Evolutionary conservation across 2,797 vertebrate species (phyloP).

Genomic region (Alectoris magna): DNA sequence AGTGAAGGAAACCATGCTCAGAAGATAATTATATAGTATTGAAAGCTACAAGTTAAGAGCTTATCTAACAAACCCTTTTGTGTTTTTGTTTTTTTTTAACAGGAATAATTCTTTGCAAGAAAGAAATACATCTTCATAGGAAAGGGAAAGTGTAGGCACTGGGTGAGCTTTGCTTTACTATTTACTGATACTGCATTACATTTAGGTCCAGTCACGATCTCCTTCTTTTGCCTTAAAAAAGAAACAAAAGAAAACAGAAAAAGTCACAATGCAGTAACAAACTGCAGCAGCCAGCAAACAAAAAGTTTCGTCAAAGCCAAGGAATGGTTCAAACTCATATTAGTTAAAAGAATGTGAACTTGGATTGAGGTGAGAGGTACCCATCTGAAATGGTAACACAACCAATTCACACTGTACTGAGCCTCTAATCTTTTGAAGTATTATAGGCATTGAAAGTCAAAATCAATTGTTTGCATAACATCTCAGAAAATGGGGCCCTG

Average conservation of each 20-base stretch:
- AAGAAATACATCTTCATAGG: not conserved
- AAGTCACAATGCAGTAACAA: not conserved
- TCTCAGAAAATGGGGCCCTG: not conserved
- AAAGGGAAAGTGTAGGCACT: not conserved
- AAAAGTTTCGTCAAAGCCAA: not conserved
- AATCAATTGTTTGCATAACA: not conserved
- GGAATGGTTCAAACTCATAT: not conserved
- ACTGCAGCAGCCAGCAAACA: not conserved
- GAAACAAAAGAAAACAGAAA: not conserved
- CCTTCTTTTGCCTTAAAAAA: not conserved
- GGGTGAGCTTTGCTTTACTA: not conserved
- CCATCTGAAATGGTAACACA: not conserved
- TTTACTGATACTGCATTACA: not conserved
- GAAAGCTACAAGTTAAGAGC: not conserved
- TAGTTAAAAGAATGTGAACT: not conserved
- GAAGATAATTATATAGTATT: not conserved
- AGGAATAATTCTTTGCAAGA: not conserved
- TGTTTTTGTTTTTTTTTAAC: not conserved
- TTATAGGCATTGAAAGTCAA: not conserved
- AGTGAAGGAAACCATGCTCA: not conserved
- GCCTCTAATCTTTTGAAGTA: not conserved
- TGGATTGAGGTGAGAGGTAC: not conserved
- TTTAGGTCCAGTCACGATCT: not conserved
- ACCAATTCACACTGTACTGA: not conserved
- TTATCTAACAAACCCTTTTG: not conserved